These are phyloP conservation scores for Malacosoma neustria DNA, from an alignment of 2,888 invertebrate species.

Conservation along the genomic window DNA sequence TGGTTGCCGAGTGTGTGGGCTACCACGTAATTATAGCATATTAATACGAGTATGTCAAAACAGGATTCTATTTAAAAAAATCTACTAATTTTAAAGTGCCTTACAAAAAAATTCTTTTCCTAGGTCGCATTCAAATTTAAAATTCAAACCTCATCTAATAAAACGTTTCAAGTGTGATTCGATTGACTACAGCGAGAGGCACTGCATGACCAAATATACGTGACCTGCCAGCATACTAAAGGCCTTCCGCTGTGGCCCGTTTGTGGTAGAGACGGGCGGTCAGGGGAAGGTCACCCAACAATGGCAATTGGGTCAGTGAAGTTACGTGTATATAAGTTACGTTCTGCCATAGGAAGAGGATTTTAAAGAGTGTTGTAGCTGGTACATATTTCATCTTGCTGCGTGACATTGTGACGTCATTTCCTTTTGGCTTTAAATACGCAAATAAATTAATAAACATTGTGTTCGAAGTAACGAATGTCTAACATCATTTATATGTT, in stretches of 20 bases:
- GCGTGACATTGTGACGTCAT: too few relatives aligned
- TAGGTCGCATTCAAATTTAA: slow-evolving; percentile 25
- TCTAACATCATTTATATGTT: too few relatives aligned
- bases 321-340: slow-evolving; percentile 24
- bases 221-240: slow-evolving; percentile 17
- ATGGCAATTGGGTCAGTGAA: slow-evolving; percentile 27
- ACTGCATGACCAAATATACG: slow-evolving; percentile 18
- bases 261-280: slow-evolving; percentile 15
- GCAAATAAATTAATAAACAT: too few relatives aligned
- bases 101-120: too few relatives aligned
- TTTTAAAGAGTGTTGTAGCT: background rate
- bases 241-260: slow-evolving; percentile 15
- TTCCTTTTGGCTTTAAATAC: too few relatives aligned
- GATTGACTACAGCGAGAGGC: slow-evolving; percentile 19
- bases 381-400: too few relatives aligned
- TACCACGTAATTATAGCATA: too few relatives aligned
- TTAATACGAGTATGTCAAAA: too few relatives aligned
- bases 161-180: slow-evolving; percentile 27
- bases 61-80: too few relatives aligned
- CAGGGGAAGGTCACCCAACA: slow-evolving; percentile 19
- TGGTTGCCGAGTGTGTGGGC: too few relatives aligned
- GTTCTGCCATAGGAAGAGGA: slow-evolving; percentile 11
- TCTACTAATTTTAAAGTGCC: too few relatives aligned
- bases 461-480: too few relatives aligned
- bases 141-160: slow-evolving; percentile 29